phyloP scores from a whole-genome alignment of 2,888 invertebrate species.

The Apocheima hispidaria region DNA sequence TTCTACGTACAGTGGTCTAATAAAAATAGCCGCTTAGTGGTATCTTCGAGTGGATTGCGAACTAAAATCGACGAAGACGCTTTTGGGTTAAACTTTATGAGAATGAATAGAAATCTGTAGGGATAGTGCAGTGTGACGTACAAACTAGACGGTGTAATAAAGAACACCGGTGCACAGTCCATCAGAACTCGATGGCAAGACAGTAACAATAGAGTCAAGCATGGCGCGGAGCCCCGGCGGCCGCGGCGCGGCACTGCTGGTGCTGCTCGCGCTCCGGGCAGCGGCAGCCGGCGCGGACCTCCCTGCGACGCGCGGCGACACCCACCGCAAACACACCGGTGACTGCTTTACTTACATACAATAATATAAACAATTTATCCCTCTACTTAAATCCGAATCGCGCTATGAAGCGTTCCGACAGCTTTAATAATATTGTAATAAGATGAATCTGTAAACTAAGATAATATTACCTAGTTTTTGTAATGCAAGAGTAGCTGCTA shows the following conservation, averaged over 20 bases:
- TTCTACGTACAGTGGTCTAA: neutral
- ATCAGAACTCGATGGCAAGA: conserved; percentile 7
- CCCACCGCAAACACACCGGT: neutral
- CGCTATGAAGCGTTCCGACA: too few species aligned
- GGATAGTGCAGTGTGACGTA: neutral
- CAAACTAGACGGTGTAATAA: too few species aligned
- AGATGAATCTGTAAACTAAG: too few species aligned
- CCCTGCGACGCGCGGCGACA: neutral
- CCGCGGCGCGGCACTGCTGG: conserved; percentile 5
- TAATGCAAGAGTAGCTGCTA: too few species aligned
- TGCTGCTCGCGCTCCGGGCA: conserved; percentile 43
- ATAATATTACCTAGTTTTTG: too few species aligned
- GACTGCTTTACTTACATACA: neutral
- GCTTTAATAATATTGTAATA: too few species aligned
- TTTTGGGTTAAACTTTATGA: neutral
- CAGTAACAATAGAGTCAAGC: neutral
- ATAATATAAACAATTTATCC: neutral
- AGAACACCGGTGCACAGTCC: too few species aligned
- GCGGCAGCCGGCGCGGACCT: conserved; percentile 35
- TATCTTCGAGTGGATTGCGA: too few species aligned
- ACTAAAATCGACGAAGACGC: neutral
- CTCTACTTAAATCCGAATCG: neutral
- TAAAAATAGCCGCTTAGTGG: neutral
- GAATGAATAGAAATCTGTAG: neutral
- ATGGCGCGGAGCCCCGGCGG: conserved; percentile 3